Conservation (phyloP, 35 echinoderm and acorn worm species). For the Strongylocentrotus purpuratus region DNA sequence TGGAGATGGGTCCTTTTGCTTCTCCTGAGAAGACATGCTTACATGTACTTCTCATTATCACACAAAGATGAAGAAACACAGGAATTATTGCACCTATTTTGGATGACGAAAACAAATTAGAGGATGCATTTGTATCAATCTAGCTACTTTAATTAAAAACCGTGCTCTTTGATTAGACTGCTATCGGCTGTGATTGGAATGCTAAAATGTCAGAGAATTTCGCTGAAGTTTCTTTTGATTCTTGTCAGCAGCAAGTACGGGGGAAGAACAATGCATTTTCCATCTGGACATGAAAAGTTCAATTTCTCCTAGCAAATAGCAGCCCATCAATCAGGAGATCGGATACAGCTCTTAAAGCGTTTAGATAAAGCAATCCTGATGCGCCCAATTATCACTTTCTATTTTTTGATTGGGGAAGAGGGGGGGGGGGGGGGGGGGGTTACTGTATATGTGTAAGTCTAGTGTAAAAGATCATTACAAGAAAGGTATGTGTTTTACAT, state of each 20-base stretch:
- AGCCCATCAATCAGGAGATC: neutral
- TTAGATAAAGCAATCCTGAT: neutral
- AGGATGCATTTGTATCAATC: neutral
- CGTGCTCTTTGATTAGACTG: neutral
- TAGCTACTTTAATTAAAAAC: neutral
- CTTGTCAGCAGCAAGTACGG: neutral
- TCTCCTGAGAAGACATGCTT: neutral
- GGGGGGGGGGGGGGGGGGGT: too few relatives aligned
- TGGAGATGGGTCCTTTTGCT: neutral
- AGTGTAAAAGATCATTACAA: neutral
- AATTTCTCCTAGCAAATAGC: neutral
- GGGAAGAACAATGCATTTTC: neutral
- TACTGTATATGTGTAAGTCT: too few relatives aligned
- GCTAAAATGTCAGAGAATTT: neutral
- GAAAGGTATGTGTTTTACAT: neutral
- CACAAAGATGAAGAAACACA: neutral
- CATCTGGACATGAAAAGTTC: neutral
- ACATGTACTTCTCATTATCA: neutral
- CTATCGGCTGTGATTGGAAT: neutral
- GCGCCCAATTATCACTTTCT: neutral
- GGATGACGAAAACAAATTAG: neutral
- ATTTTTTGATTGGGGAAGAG: neutral
- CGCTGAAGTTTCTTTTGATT: neutral
- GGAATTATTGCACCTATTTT: neutral
- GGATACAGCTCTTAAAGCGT: neutral